These are phyloP conservation scores for Habroteleia sp. DNA, from an alignment of 2,888 invertebrate genomes.

Conservation along the genomic window DNA sequence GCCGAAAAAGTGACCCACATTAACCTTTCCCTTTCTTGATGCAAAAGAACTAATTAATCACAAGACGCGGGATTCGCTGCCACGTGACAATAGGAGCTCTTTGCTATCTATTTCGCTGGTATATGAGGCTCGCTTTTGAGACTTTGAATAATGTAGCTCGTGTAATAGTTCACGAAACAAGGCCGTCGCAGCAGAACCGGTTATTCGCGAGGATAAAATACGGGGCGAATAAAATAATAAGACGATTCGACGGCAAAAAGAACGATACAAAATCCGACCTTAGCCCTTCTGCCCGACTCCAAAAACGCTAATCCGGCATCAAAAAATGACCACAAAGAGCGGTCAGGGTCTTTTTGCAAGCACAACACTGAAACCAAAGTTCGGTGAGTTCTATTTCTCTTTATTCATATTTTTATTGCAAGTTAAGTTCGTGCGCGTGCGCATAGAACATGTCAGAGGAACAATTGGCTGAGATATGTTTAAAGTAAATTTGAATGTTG, in stretches of 20 bases:
- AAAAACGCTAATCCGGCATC: too few species aligned
- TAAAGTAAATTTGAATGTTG: constrained; percentile 17
- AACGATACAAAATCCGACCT: neutral
- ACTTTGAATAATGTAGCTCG: constrained; percentile 64
- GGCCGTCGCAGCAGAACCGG: constrained; percentile 66
- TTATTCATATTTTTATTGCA: constrained; percentile 23
- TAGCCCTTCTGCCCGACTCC: too few species aligned
- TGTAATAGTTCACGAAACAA: constrained; percentile 68
- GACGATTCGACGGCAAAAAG: constrained; percentile 12
- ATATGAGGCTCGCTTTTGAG: constrained; percentile 31
- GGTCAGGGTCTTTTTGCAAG: neutral
- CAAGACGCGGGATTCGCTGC: constrained; percentile 16
- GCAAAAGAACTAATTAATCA: constrained; percentile 33
- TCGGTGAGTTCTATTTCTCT: constrained; percentile 12
- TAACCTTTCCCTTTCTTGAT: constrained; percentile 22
- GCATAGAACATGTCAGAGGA: constrained; percentile 36
- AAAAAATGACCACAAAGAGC: neutral
- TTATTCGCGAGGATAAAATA: constrained; percentile 56
- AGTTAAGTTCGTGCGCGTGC: too few species aligned
- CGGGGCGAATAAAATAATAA: constrained; percentile 47
- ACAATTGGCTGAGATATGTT: constrained; percentile 42
- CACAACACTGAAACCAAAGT: constrained; percentile 21
- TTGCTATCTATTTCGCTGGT: constrained; percentile 40
- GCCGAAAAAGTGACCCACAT: constrained; percentile 10
- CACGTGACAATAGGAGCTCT: constrained; percentile 31